Conservation (phyloP, 2,888 invertebrate species). For the Callosobruchus maculatus region DNA sequence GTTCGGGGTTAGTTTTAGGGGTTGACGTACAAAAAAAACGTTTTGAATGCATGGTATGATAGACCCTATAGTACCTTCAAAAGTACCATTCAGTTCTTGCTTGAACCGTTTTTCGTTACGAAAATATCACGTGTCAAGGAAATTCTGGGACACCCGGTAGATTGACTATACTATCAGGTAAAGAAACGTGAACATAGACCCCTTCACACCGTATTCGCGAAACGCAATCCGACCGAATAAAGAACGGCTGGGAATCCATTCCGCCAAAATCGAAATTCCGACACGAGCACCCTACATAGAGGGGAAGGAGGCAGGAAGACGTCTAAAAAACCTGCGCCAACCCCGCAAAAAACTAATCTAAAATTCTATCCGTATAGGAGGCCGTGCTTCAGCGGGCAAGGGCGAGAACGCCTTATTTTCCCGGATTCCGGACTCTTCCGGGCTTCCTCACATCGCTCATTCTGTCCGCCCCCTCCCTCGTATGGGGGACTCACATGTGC, state of each 20-base stretch:
- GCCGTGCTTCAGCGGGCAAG: neutral
- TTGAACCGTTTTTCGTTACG: too few relatives aligned
- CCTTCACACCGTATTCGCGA: neutral
- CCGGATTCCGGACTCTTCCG: constrained; percentile 14
- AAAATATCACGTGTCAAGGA: too few relatives aligned
- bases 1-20: too few relatives aligned
- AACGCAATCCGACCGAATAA: neutral
- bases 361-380: neutral
- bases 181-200: too few relatives aligned
- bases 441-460: constrained; percentile 27
- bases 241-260: neutral
- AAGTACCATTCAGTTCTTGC: too few relatives aligned
- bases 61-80: too few relatives aligned
- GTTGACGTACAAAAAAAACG: too few relatives aligned
- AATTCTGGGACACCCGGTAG: too few relatives aligned
- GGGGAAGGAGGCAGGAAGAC: neutral
- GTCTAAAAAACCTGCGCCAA: neutral
- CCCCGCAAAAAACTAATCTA: neutral
- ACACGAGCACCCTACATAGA: neutral
- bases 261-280: neutral
- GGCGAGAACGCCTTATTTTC: constrained; percentile 9
- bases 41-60: too few relatives aligned
- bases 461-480: constrained; percentile 34
- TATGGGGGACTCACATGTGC: neutral
- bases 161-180: too few relatives aligned